These are phyloP conservation scores for Heliornis fulica DNA, from an alignment of 2,113 vertebrate species.

Conservation along the genomic window DNA sequence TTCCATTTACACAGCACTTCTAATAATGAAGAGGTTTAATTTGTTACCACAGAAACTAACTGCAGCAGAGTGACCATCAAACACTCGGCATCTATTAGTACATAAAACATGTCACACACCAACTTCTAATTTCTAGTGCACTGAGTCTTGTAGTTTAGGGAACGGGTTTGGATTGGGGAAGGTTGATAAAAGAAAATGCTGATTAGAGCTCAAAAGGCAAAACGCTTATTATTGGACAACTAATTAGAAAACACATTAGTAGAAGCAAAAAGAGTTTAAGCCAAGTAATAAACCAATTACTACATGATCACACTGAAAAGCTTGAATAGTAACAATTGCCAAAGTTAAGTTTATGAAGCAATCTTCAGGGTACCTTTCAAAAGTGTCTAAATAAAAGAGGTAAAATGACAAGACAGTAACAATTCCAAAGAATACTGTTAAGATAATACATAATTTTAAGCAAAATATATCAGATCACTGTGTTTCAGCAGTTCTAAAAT, in stretches of 20 bases:
- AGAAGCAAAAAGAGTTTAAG: not conserved
- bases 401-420: not conserved
- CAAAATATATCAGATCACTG: not conserved
- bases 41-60: not conserved
- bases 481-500: not conserved
- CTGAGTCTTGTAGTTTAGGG: not conserved
- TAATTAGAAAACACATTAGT: not conserved
- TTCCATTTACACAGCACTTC: not conserved
- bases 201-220: not conserved
- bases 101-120: not conserved
- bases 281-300: not conserved
- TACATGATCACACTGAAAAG: not conserved
- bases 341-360: not conserved
- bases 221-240: not conserved
- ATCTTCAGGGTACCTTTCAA: not conserved
- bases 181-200: not conserved
- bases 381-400: not conserved
- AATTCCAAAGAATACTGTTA: not conserved
- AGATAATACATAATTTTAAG: not conserved
- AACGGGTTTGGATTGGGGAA: not conserved
- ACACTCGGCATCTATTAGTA: not conserved
- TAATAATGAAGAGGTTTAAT: not conserved
- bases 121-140: not conserved
- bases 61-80: not conserved
- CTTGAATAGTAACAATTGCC: not conserved